phyloP scores from a whole-genome alignment of 2,113 vertebrate genomes.

The Mormyrus iriodes region DNA sequence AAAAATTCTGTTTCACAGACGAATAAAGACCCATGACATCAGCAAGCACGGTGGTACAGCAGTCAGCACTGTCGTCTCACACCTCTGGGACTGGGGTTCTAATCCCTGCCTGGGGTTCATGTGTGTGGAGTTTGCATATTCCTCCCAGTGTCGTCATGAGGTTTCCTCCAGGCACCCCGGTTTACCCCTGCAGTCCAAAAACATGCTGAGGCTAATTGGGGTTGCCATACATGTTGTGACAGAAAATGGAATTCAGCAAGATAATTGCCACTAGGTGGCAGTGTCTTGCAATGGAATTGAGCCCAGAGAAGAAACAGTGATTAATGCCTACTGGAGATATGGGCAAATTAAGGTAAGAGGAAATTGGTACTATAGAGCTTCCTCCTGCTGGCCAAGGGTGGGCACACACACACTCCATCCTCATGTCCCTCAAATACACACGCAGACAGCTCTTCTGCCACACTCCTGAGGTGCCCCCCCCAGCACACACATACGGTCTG shows the following conservation, averaged over 20 bases:
- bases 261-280: constrained; percentile 7
- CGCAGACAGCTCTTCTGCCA: neutral
- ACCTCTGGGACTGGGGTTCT: no score
- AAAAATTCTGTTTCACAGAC: neutral
- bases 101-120: no score
- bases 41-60: no score
- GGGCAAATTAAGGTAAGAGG: neutral
- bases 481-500: neutral
- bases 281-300: neutral
- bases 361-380: neutral
- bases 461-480: neutral
- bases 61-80: no score
- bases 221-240: no score
- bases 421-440: neutral
- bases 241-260: neutral
- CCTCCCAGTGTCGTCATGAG: no score
- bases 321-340: neutral
- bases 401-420: neutral
- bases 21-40: neutral
- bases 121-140: no score
- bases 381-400: neutral
- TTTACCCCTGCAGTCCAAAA: no score
- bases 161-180: no score
- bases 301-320: neutral
- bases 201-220: no score